Conservation (phyloP, 1,140 invertebrate genomes). For the Drosophila jambulina region DNA sequence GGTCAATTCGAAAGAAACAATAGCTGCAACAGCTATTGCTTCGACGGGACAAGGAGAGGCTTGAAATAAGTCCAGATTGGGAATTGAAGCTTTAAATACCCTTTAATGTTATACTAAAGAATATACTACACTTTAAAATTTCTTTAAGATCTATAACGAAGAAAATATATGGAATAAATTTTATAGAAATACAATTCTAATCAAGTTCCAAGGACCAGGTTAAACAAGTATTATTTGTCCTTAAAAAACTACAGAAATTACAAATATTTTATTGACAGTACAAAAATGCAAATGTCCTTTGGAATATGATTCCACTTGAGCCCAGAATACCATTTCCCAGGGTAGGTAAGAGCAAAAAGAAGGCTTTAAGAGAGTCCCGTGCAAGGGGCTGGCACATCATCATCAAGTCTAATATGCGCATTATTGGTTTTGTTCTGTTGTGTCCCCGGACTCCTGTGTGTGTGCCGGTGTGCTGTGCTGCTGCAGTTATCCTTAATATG, state of each 20-base stretch:
- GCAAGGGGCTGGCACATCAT: constrained; percentile 40
- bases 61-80: background rate
- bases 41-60: constrained; percentile 1
- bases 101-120: background rate
- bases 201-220: no score
- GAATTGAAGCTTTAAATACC: background rate
- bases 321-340: background rate
- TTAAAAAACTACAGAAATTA: background rate
- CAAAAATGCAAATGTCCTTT: no score
- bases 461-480: constrained; percentile 24
- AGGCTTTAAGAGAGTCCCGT: background rate
- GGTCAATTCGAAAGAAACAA: constrained; percentile 80
- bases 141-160: no score
- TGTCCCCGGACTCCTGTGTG: constrained; percentile 13
- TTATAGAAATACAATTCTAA: no score
- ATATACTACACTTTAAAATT: no score
- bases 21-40: constrained; percentile 48
- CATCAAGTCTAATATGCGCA: constrained; percentile 82
- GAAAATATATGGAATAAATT: no score
- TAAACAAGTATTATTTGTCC: no score
- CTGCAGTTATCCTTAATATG: constrained; percentile 76
- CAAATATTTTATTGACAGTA: background rate
- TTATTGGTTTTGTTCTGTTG: constrained; percentile 77
- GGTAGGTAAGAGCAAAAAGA: background rate
- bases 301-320: background rate